These are phyloP conservation scores for Edolisoma coerulescens DNA, from an alignment of 2,113 vertebrate genomes.

Conservation along the genomic window DNA sequence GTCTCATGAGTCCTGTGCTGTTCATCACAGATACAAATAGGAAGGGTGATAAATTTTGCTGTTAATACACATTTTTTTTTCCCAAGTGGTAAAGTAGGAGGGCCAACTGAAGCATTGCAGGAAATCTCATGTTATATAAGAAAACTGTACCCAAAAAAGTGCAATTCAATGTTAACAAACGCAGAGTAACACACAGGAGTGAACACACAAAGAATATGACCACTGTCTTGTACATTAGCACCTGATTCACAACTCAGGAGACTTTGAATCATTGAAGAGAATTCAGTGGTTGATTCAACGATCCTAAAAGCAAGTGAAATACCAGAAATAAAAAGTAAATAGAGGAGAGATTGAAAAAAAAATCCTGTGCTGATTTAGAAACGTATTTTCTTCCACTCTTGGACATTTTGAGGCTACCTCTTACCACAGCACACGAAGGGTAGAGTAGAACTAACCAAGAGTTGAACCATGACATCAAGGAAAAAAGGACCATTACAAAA, in stretches of 20 bases:
- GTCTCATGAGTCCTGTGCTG: not conserved
- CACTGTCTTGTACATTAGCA: not conserved
- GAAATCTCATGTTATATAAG: not conserved
- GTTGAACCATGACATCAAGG: not conserved
- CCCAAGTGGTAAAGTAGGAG: not conserved
- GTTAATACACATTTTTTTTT: not conserved
- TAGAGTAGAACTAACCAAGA: not conserved
- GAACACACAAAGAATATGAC: not conserved
- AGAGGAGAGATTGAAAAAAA: not conserved
- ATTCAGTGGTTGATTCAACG: not conserved
- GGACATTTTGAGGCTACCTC: not conserved
- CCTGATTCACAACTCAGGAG: not conserved
- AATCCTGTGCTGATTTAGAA: not conserved
- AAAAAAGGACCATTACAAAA: not conserved
- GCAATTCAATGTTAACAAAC: not conserved
- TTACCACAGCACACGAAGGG: not conserved
- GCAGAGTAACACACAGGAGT: not conserved
- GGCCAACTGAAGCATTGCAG: not conserved
- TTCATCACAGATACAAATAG: not conserved
- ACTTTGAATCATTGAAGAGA: not conserved
- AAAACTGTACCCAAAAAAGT: not conserved
- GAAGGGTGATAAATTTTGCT: not conserved
- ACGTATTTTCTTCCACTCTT: not conserved
- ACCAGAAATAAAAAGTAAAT: not conserved
- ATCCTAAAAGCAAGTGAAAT: not conserved